phyloP scores from a whole-genome alignment of 2,113 vertebrate genomes.

The Sylvia atricapilla region DNA sequence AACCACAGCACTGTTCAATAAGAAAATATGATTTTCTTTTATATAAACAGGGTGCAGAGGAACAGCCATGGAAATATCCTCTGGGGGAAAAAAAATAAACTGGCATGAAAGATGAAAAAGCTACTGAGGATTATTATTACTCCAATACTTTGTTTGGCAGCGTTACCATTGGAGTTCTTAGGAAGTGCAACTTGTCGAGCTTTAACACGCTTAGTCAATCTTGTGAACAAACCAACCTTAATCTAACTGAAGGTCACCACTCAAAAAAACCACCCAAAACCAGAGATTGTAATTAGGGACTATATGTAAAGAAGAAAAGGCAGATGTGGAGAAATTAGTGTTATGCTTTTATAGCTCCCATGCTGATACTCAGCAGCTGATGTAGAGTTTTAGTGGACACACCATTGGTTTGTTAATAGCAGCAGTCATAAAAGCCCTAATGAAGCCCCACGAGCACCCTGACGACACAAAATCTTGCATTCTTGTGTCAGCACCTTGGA shows the following conservation, averaged over 20 bases:
- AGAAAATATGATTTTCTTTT: background rate
- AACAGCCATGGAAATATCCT: background rate
- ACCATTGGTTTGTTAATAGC: constrained; percentile 23
- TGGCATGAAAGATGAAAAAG: background rate
- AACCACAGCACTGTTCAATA: background rate
- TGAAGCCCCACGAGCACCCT: background rate
- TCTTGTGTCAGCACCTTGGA: background rate
- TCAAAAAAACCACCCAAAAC: background rate
- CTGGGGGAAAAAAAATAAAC: background rate
- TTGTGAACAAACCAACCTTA: background rate
- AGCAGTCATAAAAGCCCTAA: constrained; percentile 7
- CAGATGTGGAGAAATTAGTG: constrained; percentile 11
- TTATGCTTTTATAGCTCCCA: background rate
- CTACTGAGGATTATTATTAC: background rate
- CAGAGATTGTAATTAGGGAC: background rate
- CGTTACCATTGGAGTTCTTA: background rate
- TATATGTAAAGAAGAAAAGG: constrained; percentile 7
- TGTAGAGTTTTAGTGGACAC: constrained; percentile 11
- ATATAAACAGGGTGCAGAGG: background rate
- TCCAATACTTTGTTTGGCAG: background rate
- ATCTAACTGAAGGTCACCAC: background rate
- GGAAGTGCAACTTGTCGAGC: background rate
- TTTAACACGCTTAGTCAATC: background rate
- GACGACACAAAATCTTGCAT: background rate
- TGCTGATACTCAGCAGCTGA: background rate